These are phyloP conservation scores for Paratilapia polleni DNA, from an alignment of 2,113 vertebrate genomes.

Conservation along the genomic window DNA sequence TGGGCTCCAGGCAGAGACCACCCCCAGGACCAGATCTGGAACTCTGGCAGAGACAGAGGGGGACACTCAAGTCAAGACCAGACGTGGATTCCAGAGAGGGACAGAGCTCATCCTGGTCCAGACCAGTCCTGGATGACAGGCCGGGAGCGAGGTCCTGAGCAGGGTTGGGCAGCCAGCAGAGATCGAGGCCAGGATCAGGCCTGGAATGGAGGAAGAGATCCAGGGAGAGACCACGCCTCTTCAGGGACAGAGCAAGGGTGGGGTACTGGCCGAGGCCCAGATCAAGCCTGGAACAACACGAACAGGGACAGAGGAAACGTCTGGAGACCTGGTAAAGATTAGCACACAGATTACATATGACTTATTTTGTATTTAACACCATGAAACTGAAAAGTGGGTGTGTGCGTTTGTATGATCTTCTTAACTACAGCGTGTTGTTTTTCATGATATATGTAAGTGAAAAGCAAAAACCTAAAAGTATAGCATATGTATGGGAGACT, in stretches of 20 bases:
- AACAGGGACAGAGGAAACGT: conserved; percentile 46
- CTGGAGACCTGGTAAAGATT: conserved; percentile 62
- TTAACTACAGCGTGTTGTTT: not conserved
- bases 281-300: conserved; percentile 43
- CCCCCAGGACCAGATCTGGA: conserved; percentile 46
- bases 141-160: conserved; percentile 5
- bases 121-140: conserved; percentile 44
- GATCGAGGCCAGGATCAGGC: conserved; percentile 29
- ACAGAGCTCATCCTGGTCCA: conserved; percentile 9
- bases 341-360: not conserved
- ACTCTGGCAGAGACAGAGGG: conserved; percentile 31
- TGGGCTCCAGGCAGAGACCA: conserved; percentile 42
- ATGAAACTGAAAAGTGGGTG: not conserved
- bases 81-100: conserved; percentile 49
- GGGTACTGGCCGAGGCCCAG: conserved; percentile 27
- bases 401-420: not conserved
- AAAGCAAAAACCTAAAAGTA: not conserved
- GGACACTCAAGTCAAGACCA: conserved; percentile 54
- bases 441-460: not conserved
- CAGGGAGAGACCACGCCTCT: conserved; percentile 10
- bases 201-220: conserved; percentile 49
- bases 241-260: conserved; percentile 31
- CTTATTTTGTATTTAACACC: not conserved
- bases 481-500: not conserved
- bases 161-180: conserved; percentile 39